A percentile compares a stretch with the other conserved stretches of the same genome.
Evolutionary conservation across 2,888 invertebrate species (phyloP).

Genomic region (Hymenopus coronatus): DNA sequence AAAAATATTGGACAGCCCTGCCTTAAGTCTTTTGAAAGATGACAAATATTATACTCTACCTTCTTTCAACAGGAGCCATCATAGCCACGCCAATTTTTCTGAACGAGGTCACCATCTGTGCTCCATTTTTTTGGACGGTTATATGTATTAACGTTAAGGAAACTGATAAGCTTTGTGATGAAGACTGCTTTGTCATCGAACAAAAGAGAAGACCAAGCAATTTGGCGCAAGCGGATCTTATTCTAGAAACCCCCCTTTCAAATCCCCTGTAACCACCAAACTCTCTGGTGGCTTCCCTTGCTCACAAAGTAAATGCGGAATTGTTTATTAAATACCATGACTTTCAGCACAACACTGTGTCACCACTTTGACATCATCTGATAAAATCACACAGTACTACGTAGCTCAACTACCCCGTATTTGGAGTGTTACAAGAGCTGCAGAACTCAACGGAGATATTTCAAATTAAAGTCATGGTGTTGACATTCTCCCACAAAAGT

Average conservation of each 20-base stretch:
- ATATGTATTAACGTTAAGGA: neutral
- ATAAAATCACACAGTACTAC: too few species aligned
- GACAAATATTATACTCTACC: neutral
- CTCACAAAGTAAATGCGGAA: neutral
- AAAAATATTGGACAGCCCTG: neutral
- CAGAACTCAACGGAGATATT: too few species aligned
- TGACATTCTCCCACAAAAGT: too few species aligned
- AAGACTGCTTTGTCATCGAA: neutral
- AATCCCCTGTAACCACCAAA: too few species aligned
- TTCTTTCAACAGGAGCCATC: neutral
- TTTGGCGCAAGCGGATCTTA: neutral
- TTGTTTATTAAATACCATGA: neutral
- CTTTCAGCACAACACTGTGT: too few species aligned
- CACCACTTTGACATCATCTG: too few species aligned
- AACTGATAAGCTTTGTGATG: neutral
- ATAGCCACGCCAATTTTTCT: neutral
- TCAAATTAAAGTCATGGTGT: too few species aligned
- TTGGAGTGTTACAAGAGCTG: too few species aligned
- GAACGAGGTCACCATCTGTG: neutral
- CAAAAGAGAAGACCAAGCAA: too few species aligned
- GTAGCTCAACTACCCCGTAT: too few species aligned
- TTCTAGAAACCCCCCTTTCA: too few species aligned
- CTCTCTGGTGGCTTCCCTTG: neutral
- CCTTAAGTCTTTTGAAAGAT: neutral
- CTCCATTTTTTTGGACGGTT: neutral